Evolutionary conservation across 2,888 invertebrate species (phyloP), one percentile per base, ranked within the genome.

Genomic region (Adela reaumurella): DNA sequence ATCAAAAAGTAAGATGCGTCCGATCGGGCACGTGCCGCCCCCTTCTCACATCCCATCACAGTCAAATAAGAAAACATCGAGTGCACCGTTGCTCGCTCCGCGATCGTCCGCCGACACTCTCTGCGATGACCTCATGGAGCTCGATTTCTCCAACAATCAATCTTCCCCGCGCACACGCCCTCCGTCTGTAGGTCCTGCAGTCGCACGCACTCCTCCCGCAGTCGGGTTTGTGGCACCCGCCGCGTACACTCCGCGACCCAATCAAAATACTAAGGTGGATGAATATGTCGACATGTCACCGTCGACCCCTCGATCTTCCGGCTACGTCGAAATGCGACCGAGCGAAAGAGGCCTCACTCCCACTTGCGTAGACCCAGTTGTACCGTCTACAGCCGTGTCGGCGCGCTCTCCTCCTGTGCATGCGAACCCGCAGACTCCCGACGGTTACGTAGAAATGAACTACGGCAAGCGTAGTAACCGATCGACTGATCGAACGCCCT

Each of bases 51-150:
- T 43, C 11, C 50, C 49, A 49, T 2, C 51, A 1, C 42, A 45
- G 45, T 2, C 51, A 1, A 45, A 46, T 16, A 77, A 76, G 50
- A 87, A 88, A 61, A 87, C 88, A 1, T 84, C 81, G 18, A 88
- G 88, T 62, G 88, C 88, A 49, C 81, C 81, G 74, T 78, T 58
- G 74, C 81, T 1, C 58, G 54, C 19, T 59, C 66, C 62, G 53
- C 65, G 73, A 55, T 81, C 83, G 55, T 81, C 82, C 44, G 82
- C 82, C 44, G 85, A 85, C 55, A 78, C 81, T 1, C 85, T 86
- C 83, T 35, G 35, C 35, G 87, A 88, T 55, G 90, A 93, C 70
- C 81, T 92, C 57, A 92, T 93, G 90, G 90, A 91, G 72, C 82
- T 93, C 55, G 74, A 74, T 62, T 74, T 74, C 65, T 68, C 67